A percentile compares a stretch with the other conserved stretches of the same genome.
phyloP scores from a whole-genome alignment of 1,140 invertebrate species.

The Brachionus paranguensis region DNA sequence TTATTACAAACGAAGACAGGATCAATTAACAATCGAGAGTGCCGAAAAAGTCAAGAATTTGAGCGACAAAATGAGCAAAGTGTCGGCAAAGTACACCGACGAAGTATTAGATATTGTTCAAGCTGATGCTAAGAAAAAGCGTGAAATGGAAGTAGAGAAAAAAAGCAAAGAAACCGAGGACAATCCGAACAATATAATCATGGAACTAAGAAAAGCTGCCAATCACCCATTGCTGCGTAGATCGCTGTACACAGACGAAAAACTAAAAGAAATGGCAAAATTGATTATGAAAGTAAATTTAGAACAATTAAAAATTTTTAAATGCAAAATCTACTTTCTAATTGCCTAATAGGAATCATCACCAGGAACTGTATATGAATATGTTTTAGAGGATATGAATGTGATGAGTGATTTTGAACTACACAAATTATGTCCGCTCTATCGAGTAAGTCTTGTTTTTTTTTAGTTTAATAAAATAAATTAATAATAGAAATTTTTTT shows the following conservation, averaged over 20 bases:
- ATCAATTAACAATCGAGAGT: conserved; percentile 17
- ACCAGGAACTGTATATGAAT: conserved; percentile 45
- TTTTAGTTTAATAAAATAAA: too few species aligned
- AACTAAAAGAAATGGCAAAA: conserved; percentile 66
- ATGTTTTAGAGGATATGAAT: conserved; percentile 77
- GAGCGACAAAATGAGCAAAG: conserved; percentile 46
- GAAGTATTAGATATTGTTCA: conserved; percentile 18
- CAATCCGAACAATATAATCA: conserved; percentile 65
- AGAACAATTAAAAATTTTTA: neutral
- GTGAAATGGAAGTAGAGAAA: neutral
- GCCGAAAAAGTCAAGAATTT: conserved; percentile 42
- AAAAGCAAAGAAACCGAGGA: conserved; percentile 6
- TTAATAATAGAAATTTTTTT: conserved; percentile 32
- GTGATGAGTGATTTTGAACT: conserved; percentile 86
- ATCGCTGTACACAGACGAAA: conserved; percentile 69
- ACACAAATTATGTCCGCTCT: conserved; percentile 56
- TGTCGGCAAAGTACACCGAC: conserved; percentile 60
- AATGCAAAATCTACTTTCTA: neutral
- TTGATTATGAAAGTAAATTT: conserved; percentile 59
- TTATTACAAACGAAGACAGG: conserved; percentile 57
- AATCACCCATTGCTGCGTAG: conserved; percentile 79
- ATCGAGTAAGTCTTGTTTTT: neutral
- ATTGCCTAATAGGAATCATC: conserved; percentile 47
- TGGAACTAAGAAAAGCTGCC: conserved; percentile 77
- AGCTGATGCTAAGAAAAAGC: neutral